Base-by-base conservation (phyloP, 2,797 vertebrate species). In the Chaetophractus vellerosus region DNA sequence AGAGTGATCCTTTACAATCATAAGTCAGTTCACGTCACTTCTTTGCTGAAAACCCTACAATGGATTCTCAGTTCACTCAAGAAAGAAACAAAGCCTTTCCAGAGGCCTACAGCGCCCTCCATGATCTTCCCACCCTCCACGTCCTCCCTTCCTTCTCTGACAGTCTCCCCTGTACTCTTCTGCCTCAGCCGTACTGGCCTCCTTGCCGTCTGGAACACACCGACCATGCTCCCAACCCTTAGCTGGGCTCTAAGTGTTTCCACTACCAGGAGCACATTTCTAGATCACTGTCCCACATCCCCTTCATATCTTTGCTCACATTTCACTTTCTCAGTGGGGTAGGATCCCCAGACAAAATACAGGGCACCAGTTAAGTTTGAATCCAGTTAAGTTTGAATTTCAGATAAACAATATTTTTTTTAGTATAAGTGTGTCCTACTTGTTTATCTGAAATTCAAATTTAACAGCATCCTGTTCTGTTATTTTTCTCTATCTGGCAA, bases 21-120 rank as follows among this genome's bases (percentile, higher is more conserved):
- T 33, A 90, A 89, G 74, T 59, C 79, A 85, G 78, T 92, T 86
- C 91, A 93, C 7, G 8, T 48, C 85, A 90, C 36, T 31, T 50
- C 72, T 84, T 41, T 92, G 85, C 94, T 85, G 50, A 95, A 72
- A 94, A 81, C 16, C 59, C 57, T 94, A 93, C 83, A 59, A 1
- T 74, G 76, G 71, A 84, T 84, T 88, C 90, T 90, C 50, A 59
- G 76, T 78, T 82, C 63, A 78, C 26, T 41, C 57, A 69, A 59
- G 66, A 57, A 57, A 93, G 81, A 71, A 88, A 45, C 41, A 72
- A 72, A 85, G 75, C 36, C 38, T 36, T 45, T 57, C 48, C 45
- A 28, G 71, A 89, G 57, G 78, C 31, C 52, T 18, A 0, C 11
- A 48, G n/a, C 48, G 28, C 41, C 28, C 66, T 9, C 1, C 12